Conservation (phyloP, 2,797 vertebrate species). For the Pterois miles region DNA sequence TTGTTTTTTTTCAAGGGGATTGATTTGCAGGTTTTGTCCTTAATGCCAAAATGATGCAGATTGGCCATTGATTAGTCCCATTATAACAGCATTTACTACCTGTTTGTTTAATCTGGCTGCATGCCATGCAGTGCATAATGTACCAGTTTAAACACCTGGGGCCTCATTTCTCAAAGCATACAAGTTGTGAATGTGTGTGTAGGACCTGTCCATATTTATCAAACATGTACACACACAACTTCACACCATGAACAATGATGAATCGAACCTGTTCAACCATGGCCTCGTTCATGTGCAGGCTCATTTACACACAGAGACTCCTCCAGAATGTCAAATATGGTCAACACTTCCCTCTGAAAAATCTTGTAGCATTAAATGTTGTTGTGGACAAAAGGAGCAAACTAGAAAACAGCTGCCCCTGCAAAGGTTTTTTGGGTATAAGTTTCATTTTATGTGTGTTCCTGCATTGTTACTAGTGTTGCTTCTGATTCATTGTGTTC, state of each 20-base stretch:
- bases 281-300: not conserved
- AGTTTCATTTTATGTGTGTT: not conserved
- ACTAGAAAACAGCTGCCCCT: not conserved
- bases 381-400: not conserved
- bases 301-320: slow-evolving; percentile 3
- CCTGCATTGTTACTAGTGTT: not conserved
- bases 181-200: not conserved
- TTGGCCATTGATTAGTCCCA: slow-evolving; percentile 2
- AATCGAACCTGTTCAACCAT: not conserved
- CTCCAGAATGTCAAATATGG: not conserved
- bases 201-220: not conserved
- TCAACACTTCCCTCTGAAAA: not conserved
- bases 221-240: not conserved
- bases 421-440: not conserved
- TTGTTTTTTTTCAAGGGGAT: not conserved
- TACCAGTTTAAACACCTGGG: slow-evolving; percentile 18
- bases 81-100: slow-evolving; percentile 18
- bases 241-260: not conserved
- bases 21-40: not conserved
- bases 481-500: not conserved
- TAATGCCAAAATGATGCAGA: slow-evolving; percentile 9
- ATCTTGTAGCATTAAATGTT: not conserved
- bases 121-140: slow-evolving; percentile 11
- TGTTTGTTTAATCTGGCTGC: slow-evolving; percentile 9
- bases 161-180: slow-evolving; percentile 5